A percentile compares a stretch with the other conserved stretches of the same genome.
Evolutionary conservation across 2,888 invertebrate species (phyloP).

Genomic region (Aproaerema taeniolella): DNA sequence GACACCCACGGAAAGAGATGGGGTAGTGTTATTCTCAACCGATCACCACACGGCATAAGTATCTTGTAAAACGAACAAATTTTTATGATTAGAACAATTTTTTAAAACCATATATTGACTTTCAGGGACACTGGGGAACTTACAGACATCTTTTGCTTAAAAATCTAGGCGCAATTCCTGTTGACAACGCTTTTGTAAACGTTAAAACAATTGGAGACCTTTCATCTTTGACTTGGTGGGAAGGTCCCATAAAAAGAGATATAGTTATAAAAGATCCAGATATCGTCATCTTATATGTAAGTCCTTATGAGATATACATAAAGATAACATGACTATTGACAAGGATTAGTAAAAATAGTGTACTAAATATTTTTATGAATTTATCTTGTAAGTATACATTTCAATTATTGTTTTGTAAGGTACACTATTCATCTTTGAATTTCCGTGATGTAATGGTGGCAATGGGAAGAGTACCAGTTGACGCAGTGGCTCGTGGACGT

Average conservation of each 20-base stretch:
- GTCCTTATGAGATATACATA: too few relatives aligned
- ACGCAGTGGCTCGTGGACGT: conserved; percentile 83
- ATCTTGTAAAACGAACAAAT: conserved; percentile 20
- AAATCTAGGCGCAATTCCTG: conserved; percentile 54
- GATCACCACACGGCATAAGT: too few relatives aligned
- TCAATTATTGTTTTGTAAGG: neutral
- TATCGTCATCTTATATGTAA: neutral
- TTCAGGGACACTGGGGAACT: conserved; percentile 82
- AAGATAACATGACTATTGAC: too few relatives aligned
- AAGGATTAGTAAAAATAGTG: too few relatives aligned
- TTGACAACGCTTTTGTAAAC: conserved; percentile 86
- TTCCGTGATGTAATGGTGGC: conserved; percentile 97
- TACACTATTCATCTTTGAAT: conserved; percentile 88
- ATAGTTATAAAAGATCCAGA: neutral
- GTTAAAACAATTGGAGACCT: conserved; percentile 89
- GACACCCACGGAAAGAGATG: too few relatives aligned
- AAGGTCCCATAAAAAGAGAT: conserved; percentile 61
- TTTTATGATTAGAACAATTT: too few relatives aligned
- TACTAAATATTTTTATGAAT: too few relatives aligned
- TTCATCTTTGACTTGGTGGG: conserved; percentile 83
- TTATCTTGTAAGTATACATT: too few relatives aligned
- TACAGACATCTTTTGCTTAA: conserved; percentile 87
- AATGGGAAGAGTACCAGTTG: conserved; percentile 90
- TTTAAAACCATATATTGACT: too few relatives aligned
- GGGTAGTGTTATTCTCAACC: too few relatives aligned